Conservation (phyloP, 2,113 vertebrate species). For the Melanerpes formicivorus region DNA sequence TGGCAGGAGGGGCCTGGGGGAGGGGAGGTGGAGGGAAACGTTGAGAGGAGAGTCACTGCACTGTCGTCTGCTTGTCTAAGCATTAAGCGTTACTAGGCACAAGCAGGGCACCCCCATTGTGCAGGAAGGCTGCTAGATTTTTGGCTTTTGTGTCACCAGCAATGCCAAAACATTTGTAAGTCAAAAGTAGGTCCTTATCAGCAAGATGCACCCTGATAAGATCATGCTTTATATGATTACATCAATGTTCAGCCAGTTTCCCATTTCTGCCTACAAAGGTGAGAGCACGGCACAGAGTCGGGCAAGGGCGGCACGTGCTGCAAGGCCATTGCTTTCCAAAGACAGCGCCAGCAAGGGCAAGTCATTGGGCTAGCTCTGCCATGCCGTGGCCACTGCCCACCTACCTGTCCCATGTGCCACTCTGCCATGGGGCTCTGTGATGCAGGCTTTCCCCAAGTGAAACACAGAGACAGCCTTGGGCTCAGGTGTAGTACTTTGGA, state of each 20-base stretch:
- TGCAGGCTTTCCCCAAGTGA: fast-evolving
- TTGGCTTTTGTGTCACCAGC: conserved; percentile 38
- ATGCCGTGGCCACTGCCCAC: fast-evolving
- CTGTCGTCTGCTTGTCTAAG: conserved; percentile 21
- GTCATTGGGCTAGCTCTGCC: fast-evolving
- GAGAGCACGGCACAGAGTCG: fast-evolving
- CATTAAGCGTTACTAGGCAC: conserved; percentile 15
- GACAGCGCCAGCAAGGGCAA: fast-evolving
- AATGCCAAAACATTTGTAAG: neutral
- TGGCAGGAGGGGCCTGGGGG: conserved; percentile 34
- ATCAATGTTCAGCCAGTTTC: neutral
- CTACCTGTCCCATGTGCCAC: fast-evolving
- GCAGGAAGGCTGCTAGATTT: neutral
- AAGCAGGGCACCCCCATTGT: neutral
- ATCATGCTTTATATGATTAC: neutral
- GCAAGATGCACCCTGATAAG: neutral
- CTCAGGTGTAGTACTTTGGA: fast-evolving
- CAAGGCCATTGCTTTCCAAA: neutral
- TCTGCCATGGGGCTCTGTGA: fast-evolving
- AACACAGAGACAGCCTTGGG: neutral
- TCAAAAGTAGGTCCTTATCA: conserved; percentile 48
- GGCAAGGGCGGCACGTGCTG: fast-evolving
- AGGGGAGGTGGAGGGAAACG: neutral
- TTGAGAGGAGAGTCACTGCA: neutral
- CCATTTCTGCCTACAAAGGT: neutral